Conservation (phyloP, 2,113 vertebrate species). For the Brienomyrus longianalis region DNA sequence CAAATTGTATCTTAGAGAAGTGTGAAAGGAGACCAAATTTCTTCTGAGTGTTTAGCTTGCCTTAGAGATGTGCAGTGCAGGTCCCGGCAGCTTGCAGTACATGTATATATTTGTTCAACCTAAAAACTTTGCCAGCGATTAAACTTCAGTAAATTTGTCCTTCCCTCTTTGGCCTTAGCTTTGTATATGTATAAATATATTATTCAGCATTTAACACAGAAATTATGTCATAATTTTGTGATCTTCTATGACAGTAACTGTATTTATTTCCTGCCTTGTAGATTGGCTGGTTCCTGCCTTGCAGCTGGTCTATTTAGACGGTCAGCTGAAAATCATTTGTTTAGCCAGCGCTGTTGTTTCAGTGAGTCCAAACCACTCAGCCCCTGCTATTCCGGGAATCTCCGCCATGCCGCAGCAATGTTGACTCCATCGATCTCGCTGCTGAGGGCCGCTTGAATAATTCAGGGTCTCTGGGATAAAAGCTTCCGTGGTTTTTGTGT, state of each 20-base stretch:
- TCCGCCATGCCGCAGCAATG: background rate
- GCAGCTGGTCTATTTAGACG: background rate
- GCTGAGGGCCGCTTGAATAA: constrained; percentile 3
- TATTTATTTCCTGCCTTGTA: background rate
- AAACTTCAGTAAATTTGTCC: background rate
- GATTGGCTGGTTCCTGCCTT: background rate
- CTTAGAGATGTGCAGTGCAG: background rate
- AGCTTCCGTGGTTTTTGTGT: background rate
- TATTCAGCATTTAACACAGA: background rate
- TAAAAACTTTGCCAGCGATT: background rate
- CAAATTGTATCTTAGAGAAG: background rate
- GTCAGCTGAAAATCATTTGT: background rate
- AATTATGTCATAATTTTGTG: background rate
- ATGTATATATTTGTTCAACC: background rate
- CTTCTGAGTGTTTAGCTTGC: background rate
- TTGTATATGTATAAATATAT: background rate
- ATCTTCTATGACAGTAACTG: background rate
- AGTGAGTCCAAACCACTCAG: background rate
- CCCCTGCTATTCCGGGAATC: background rate
- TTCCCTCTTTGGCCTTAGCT: background rate
- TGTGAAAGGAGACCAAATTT: background rate
- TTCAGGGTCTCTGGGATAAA: constrained; percentile 5
- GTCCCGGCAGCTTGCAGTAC: background rate
- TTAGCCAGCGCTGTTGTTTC: background rate
- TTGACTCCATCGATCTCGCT: background rate